Evolutionary conservation across 2,113 vertebrate species (phyloP), one percentile per base, ranked within the genome.

Genomic region (Melanotaenia duboulayi): DNA sequence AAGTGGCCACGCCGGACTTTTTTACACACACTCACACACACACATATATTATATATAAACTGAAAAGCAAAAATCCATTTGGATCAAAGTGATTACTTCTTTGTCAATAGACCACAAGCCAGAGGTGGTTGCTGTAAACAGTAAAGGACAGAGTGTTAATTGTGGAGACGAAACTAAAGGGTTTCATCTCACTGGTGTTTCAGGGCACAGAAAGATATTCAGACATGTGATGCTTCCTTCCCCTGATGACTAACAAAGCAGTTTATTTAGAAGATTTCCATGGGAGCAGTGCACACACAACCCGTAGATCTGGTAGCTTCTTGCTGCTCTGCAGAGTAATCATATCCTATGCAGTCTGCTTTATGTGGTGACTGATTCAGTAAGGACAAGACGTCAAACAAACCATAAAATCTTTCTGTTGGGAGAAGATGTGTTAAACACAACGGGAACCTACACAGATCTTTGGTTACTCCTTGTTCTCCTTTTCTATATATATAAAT

Each of bases 201-300:
- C 23, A 71, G 12, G 51, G n/a, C 20, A 66, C 13, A 62, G n/a
- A 58, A 68, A 68, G 76, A 72, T 64, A 70, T 69, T 64, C 48
- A 82, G 73, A 83, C 92, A 91, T 91, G 90, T 93, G 92, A 93
- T 87, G 42, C 22, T 71, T 69, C 37, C 42, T 12, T 19, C 16
- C 35, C 32, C 24, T 48, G n/a, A n/a, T 55, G 60, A 75, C 71
- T 57, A 83, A 93, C 90, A 92, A 92, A 85, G 80, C 35, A 25
- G 59, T 24, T 67, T 82, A 85, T 92, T 88, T 86, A 90, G 44
- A 74, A 64, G 57, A 80, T 56, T 39, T 80, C 70, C 76, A 74
- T 81, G 67, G 56, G 69, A 67, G 66, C 57, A 52, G 42, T 2
- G 17, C 65, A 76, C 65, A 72, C 62, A 48, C 42, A 60, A 16